Percentiles rank a stretch among this genome's conserved stretches.
phyloP scores from a whole-genome alignment of 2,888 invertebrate species.

The Drosophila monieri region DNA sequence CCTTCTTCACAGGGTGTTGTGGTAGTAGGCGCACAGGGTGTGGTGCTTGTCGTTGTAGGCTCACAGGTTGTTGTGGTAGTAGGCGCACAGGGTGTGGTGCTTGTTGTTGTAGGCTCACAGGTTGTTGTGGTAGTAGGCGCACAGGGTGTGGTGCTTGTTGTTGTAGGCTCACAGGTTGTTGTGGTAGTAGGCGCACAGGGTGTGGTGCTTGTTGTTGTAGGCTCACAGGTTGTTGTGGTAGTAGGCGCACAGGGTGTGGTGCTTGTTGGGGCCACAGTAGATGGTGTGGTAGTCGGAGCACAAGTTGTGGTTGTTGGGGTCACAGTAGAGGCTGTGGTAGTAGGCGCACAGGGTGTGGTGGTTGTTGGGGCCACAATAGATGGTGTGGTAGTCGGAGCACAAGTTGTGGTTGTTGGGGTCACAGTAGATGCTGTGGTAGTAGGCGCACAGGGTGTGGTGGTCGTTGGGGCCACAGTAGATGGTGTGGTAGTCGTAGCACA shows the following conservation, averaged over 20 bases:
- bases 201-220: no score
- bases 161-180: conserved; percentile 8
- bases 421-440: conserved; percentile 19
- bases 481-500: no score
- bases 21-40: not conserved
- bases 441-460: not conserved
- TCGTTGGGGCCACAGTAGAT: no score
- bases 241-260: no score
- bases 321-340: no score
- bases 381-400: not conserved
- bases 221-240: no score
- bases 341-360: not conserved
- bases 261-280: no score
- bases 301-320: no score
- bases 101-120: not conserved
- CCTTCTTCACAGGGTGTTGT: conserved; percentile 20
- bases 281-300: no score
- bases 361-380: not conserved
- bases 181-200: conserved; percentile 4
- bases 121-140: conserved; percentile 40
- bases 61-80: conserved; percentile 23
- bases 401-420: not conserved
- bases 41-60: conserved; percentile 14
- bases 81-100: conserved; percentile 17
- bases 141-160: conserved; percentile 9